These are phyloP conservation scores for Actias luna DNA, from an alignment of 2,888 invertebrate species.

Conservation along the genomic window DNA sequence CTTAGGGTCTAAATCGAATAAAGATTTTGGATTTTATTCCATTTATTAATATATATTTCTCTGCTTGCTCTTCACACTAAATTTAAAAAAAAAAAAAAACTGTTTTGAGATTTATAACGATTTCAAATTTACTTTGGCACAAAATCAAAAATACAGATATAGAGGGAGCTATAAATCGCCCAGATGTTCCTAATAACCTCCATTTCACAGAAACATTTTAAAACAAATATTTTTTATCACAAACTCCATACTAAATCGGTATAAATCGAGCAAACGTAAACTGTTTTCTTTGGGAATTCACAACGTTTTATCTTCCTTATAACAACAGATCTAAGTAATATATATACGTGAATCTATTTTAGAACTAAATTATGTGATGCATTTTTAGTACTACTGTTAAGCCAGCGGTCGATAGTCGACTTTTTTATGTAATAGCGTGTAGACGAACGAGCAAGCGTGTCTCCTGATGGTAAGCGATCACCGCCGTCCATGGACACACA, in stretches of 20 bases:
- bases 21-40: too few species aligned
- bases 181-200: background rate
- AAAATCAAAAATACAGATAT: background rate
- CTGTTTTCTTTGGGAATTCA: background rate
- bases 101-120: background rate
- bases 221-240: background rate
- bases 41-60: background rate
- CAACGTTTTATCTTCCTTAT: constrained; percentile 1
- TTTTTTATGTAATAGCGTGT: too few species aligned
- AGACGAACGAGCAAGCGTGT: too few species aligned
- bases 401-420: too few species aligned
- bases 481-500: too few species aligned
- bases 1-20: too few species aligned
- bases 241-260: background rate
- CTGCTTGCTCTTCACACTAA: background rate
- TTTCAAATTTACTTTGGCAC: background rate
- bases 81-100: background rate
- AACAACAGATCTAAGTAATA: background rate
- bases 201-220: background rate
- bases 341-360: background rate
- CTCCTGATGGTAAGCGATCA: too few species aligned
- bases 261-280: constrained; percentile 2
- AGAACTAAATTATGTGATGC: background rate
- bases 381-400: background rate
- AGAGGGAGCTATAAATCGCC: background rate